Evolutionary conservation across 2,888 invertebrate species (phyloP).

Genomic region (Saturnia pavonia): DNA sequence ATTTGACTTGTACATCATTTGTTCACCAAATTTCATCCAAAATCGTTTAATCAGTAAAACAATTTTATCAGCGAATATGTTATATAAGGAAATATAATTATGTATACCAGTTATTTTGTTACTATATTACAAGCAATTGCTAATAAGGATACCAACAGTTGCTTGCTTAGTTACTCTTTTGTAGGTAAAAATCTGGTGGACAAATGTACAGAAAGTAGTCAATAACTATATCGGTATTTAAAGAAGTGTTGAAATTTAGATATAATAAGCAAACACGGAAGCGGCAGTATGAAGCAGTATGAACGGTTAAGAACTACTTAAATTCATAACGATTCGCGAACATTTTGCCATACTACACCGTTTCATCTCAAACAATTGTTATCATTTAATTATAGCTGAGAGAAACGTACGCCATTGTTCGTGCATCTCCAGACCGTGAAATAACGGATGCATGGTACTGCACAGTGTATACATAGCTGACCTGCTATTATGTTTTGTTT

Average conservation of each 20-base stretch:
- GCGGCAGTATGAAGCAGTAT: too few relatives aligned
- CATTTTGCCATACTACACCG: not conserved
- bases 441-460: conserved; percentile 7
- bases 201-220: too few relatives aligned
- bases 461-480: not conserved
- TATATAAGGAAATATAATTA: too few relatives aligned
- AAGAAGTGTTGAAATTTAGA: too few relatives aligned
- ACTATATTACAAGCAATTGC: too few relatives aligned
- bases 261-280: too few relatives aligned
- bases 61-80: too few relatives aligned
- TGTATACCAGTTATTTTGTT: too few relatives aligned
- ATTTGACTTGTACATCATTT: not conserved
- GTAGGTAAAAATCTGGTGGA: too few relatives aligned
- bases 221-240: too few relatives aligned
- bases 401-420: conserved; percentile 4
- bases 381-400: not conserved
- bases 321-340: not conserved
- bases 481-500: conserved; percentile 5
- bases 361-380: conserved; percentile 2
- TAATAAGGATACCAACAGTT: too few relatives aligned
- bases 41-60: not conserved
- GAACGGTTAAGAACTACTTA: not conserved
- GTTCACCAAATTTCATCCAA: not conserved
- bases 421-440: conserved; percentile 6
- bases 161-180: too few relatives aligned